Evolutionary conservation across 2,888 invertebrate species (phyloP), one percentile per base, ranked within the genome.

Genomic region (Meiosimyza decipiens): DNA sequence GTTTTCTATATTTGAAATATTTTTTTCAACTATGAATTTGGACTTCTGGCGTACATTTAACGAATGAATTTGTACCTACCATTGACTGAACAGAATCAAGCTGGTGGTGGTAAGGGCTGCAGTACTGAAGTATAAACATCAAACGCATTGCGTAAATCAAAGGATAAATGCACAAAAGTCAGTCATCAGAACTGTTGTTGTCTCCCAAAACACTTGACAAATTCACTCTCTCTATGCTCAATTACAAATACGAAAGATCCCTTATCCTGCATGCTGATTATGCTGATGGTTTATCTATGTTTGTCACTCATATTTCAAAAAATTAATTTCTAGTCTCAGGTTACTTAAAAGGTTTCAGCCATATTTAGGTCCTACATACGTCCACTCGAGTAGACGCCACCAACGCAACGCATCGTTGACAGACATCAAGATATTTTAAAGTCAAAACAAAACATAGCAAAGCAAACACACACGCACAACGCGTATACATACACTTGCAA

Each of bases 241-340:
- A 57, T 57, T 57, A 13, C 22, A 57, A 12, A 57, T 57, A 18
- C 22, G 6, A 12, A 7, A 6, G 16, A 15, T 16, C 54, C 15
- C 12, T 54, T 54, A 11, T 16, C 54, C 6, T 13, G 54, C 13
- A 54, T 54, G 54, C 6, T 54, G 54, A 54, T 40, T 40, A 40
- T 6, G 54, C 16, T 18, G 59, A 60, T 18, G 22, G 59, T 60
- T 60, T 60, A 60, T 60, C 59, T 60, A 28, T 28, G 28, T 60
- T 60, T 60, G 22, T 64, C 40, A 50, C 28, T 64, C 64, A 51
- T 51, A 64, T 64, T 64, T 50, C 64, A 51, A 50, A 49, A 64
- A 64, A 6, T 51, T 64, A 11, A 18, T 18, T 50, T 49, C 22
- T n/a, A 18, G 16, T 64, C 50, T 51, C 51, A 16, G 22, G 28